A percentile compares a stretch with the other conserved stretches of the same genome.
These are phyloP conservation scores for Sitodiplosis mosellana DNA, from an alignment of 1,140 invertebrate genomes.

Conservation along the genomic window DNA sequence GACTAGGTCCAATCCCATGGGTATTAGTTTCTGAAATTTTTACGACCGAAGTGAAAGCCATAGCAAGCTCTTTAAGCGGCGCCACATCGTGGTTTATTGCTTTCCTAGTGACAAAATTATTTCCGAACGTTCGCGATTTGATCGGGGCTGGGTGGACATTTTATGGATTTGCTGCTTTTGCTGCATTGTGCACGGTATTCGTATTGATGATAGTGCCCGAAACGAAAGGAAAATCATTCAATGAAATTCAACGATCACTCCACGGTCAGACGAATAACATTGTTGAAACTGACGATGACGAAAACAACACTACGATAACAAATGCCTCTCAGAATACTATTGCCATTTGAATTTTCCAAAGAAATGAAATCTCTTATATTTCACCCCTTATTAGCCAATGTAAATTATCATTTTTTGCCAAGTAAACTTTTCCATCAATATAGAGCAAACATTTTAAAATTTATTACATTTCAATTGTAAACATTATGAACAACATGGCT, in stretches of 20 bases:
- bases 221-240: slow-evolving; percentile 73
- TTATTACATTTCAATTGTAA: too few relatives aligned
- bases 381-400: too few relatives aligned
- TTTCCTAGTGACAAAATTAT: slow-evolving; percentile 67
- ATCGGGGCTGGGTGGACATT: slow-evolving; percentile 48
- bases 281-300: not conserved
- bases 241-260: slow-evolving; percentile 57
- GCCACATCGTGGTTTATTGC: slow-evolving; percentile 60
- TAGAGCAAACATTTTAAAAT: too few relatives aligned
- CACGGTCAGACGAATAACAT: slow-evolving; percentile 13
- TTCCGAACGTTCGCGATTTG: slow-evolving; percentile 33
- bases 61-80: slow-evolving; percentile 51
- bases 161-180: slow-evolving; percentile 60
- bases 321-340: too few relatives aligned
- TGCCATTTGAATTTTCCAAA: too few relatives aligned
- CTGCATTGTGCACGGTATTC: slow-evolving; percentile 48
- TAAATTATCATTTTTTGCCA: too few relatives aligned
- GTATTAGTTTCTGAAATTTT: slow-evolving; percentile 59
- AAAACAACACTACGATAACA: too few relatives aligned
- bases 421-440: too few relatives aligned
- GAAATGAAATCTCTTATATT: too few relatives aligned
- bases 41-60: slow-evolving; percentile 53
- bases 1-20: slow-evolving; percentile 63
- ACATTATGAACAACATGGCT: too few relatives aligned
- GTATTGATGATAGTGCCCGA: slow-evolving; percentile 67